A percentile compares a stretch with the other conserved stretches of the same genome.
phyloP scores from a whole-genome alignment of 2,797 vertebrate genomes.

The Aulostomus chinensis region DNA sequence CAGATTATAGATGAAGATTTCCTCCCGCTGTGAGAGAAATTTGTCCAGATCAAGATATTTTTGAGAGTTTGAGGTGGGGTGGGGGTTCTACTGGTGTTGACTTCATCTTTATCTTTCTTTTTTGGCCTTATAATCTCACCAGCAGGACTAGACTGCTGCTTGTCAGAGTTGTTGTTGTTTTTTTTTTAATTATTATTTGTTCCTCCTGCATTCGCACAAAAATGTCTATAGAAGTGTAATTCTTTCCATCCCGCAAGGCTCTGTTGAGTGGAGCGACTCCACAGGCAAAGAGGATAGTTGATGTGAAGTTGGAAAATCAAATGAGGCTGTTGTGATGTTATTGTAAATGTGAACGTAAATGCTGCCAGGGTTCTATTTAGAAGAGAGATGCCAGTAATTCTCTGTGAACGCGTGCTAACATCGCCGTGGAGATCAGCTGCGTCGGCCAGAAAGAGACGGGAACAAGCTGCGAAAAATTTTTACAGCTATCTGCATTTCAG shows the following conservation, averaged over 20 bases:
- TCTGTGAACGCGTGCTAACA: too few species aligned
- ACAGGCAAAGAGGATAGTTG: slow-evolving; percentile 35
- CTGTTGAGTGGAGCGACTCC: slow-evolving; percentile 58
- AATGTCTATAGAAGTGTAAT: slow-evolving; percentile 62
- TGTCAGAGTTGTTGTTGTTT: slow-evolving; percentile 70
- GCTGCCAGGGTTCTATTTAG: too few species aligned
- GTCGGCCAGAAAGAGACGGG: too few species aligned
- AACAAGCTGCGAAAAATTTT: too few species aligned
- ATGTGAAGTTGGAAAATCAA: slow-evolving; percentile 56
- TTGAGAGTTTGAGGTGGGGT: too few species aligned
- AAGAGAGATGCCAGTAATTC: too few species aligned
- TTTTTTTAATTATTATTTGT: too few species aligned
- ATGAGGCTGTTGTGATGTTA: background rate
- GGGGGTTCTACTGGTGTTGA: slow-evolving; percentile 58
- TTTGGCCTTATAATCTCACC: slow-evolving; percentile 67
- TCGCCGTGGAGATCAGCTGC: too few species aligned
- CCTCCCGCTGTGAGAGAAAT: slow-evolving; percentile 66
- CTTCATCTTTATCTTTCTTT: slow-evolving; percentile 75
- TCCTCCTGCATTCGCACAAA: slow-evolving; percentile 57
- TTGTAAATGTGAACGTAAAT: background rate
- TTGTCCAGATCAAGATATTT: slow-evolving; percentile 53
- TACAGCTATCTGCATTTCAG: too few species aligned
- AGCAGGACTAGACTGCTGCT: slow-evolving; percentile 64
- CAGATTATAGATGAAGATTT: slow-evolving; percentile 72
- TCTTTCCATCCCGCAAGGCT: slow-evolving; percentile 69